These are phyloP conservation scores for Neoaliturus tenellus DNA, from an alignment of 2,888 invertebrate genomes.

Conservation along the genomic window DNA sequence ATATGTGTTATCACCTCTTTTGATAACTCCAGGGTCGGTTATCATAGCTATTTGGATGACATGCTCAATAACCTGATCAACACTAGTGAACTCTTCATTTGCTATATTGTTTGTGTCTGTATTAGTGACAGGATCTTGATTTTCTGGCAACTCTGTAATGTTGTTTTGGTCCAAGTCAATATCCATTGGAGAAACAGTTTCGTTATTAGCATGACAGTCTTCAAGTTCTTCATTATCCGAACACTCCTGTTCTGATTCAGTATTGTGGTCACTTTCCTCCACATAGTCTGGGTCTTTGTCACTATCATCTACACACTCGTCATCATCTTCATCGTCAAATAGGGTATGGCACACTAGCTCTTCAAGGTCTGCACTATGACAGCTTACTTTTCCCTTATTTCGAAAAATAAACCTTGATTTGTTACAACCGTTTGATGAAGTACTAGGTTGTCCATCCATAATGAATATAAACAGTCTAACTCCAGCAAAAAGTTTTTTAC, in stretches of 20 bases:
- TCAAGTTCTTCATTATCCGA: background rate
- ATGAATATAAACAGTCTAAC: too few species aligned
- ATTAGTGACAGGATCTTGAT: background rate
- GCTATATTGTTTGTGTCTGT: background rate
- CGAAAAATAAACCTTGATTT: too few species aligned
- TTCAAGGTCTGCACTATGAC: background rate
- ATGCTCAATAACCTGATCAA: background rate
- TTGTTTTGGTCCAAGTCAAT: too few species aligned
- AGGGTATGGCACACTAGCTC: background rate
- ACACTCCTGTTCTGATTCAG: slow-evolving; percentile 6
- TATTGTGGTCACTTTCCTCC: slow-evolving; percentile 21
- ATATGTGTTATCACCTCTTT: slow-evolving; percentile 8
- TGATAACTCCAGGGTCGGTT: background rate
- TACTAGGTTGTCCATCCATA: too few species aligned
- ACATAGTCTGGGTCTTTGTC: slow-evolving; percentile 10
- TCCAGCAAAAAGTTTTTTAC: too few species aligned
- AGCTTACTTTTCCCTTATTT: too few species aligned
- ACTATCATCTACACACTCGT: slow-evolving; percentile 11
- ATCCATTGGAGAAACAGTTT: background rate
- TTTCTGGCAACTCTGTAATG: background rate
- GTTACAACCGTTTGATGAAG: too few species aligned
- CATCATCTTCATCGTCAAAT: background rate
- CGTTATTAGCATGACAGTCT: background rate
- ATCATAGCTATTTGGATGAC: background rate
- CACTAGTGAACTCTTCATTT: background rate